phyloP scores from a whole-genome alignment of 1,140 invertebrate species.

The Micrasema minimum region DNA sequence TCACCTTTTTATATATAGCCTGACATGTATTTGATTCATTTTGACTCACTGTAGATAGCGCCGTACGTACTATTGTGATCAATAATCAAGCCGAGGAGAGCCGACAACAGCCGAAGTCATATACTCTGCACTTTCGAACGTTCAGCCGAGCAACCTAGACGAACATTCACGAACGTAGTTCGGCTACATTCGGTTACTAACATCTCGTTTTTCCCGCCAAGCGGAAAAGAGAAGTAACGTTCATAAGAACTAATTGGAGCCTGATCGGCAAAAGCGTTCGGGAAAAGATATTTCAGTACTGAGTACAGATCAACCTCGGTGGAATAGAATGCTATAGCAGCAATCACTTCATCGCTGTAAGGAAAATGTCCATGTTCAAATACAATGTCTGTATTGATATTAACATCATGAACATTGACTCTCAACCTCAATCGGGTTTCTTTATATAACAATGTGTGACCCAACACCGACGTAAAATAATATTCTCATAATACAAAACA shows the following conservation, averaged over 20 bases:
- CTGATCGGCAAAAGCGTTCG: slow-evolving; percentile 17
- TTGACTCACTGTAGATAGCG: slow-evolving; percentile 1
- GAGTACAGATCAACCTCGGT: slow-evolving; percentile 22
- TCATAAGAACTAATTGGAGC: slow-evolving; percentile 14
- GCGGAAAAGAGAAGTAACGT: slow-evolving; percentile 2
- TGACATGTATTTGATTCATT: not conserved
- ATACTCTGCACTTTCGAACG: slow-evolving; percentile 15
- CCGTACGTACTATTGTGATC: slow-evolving; percentile 48
- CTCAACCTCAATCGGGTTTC: too few species aligned
- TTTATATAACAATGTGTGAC: slow-evolving; percentile 2
- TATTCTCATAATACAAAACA: not conserved
- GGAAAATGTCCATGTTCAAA: not conserved
- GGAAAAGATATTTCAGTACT: slow-evolving; percentile 21
- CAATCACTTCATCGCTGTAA: not conserved
- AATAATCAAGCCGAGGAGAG: slow-evolving; percentile 45
- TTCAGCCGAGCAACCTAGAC: slow-evolving; percentile 18
- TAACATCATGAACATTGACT: too few species aligned
- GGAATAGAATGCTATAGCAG: slow-evolving; percentile 8
- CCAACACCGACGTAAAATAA: slow-evolving; percentile 5
- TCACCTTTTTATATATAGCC: not conserved
- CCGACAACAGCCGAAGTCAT: slow-evolving; percentile 39
- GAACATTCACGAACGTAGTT: slow-evolving; percentile 22
- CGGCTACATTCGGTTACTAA: not conserved
- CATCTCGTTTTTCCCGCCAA: not conserved
- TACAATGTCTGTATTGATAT: too few species aligned